Evolutionary conservation across 2,113 vertebrate genomes (phyloP).

Genomic region (Oncorhynchus clarkii): DNA sequence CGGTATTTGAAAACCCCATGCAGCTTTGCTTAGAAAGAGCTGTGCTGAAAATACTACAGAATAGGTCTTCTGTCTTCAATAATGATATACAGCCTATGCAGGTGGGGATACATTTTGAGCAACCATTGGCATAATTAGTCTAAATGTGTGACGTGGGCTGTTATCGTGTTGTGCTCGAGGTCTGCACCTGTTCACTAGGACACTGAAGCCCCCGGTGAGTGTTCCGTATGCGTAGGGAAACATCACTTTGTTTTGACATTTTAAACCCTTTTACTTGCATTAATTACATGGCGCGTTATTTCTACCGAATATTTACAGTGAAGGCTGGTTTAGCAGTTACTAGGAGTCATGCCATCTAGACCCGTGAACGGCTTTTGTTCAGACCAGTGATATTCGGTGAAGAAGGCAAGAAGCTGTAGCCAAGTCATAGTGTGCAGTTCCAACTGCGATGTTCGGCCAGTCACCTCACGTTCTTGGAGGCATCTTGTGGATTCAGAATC

Average conservation of each 20-base stretch:
- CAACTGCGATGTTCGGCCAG: slow-evolving; percentile 65
- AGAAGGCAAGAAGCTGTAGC: background rate
- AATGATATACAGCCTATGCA: slow-evolving; percentile 1
- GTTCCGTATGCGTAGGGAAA: slow-evolving; percentile 8
- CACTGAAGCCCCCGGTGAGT: slow-evolving; percentile 11
- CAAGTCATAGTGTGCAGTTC: background rate
- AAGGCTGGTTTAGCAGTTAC: background rate
- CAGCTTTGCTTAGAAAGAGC: background rate
- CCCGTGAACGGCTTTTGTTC: slow-evolving; percentile 31
- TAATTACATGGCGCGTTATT: too few species aligned
- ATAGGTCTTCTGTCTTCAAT: too few species aligned
- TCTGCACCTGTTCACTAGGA: slow-evolving; percentile 20
- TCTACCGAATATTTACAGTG: background rate
- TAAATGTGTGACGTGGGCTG: background rate
- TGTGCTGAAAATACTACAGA: background rate
- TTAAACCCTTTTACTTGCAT: too few species aligned
- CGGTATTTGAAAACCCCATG: slow-evolving; percentile 3
- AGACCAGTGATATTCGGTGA: slow-evolving; percentile 7
- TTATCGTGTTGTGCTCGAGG: background rate
- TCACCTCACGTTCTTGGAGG: slow-evolving; percentile 72
- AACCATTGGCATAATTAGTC: slow-evolving; percentile 18
- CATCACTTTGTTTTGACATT: background rate
- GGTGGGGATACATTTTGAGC: background rate
- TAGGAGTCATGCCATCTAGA: slow-evolving; percentile 3
- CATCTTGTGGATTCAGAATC: slow-evolving; percentile 76